phyloP scores from a whole-genome alignment of 2,113 vertebrate genomes.

The Bucco capensis region DNA sequence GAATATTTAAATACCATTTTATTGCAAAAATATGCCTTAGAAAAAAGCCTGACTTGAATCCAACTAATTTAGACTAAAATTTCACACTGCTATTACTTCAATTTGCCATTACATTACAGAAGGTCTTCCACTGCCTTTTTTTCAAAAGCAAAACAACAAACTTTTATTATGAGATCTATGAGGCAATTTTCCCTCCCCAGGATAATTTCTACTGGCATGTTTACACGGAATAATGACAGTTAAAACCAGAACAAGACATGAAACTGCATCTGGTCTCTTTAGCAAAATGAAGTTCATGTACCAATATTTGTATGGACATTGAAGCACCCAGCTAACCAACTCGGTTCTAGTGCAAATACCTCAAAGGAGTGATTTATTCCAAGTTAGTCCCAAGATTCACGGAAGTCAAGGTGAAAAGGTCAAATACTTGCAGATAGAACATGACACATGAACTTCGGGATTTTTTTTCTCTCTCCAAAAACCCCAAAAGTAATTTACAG shows the following conservation, averaged over 20 bases:
- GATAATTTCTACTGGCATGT: neutral
- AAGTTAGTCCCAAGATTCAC: neutral
- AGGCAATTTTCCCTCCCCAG: neutral
- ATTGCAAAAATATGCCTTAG: neutral
- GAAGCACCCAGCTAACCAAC: neutral
- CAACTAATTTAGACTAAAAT: neutral
- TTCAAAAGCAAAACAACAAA: neutral
- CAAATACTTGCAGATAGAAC: neutral
- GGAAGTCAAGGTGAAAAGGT: neutral
- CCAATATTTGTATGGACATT: accelerated
- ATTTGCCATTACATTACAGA: neutral
- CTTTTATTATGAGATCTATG: neutral
- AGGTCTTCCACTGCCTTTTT: neutral
- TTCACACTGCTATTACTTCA: neutral
- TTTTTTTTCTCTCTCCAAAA: neutral
- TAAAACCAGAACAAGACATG: neutral
- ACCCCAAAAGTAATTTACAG: neutral
- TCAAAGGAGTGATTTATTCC: neutral
- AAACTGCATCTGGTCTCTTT: neutral
- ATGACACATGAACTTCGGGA: neutral
- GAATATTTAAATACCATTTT: neutral
- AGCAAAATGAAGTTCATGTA: neutral
- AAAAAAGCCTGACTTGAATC: neutral
- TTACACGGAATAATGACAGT: neutral
- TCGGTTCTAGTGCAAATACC: neutral